Evolutionary conservation across 2,888 invertebrate species (phyloP).

Genomic region (Dryomyza anilis): DNA sequence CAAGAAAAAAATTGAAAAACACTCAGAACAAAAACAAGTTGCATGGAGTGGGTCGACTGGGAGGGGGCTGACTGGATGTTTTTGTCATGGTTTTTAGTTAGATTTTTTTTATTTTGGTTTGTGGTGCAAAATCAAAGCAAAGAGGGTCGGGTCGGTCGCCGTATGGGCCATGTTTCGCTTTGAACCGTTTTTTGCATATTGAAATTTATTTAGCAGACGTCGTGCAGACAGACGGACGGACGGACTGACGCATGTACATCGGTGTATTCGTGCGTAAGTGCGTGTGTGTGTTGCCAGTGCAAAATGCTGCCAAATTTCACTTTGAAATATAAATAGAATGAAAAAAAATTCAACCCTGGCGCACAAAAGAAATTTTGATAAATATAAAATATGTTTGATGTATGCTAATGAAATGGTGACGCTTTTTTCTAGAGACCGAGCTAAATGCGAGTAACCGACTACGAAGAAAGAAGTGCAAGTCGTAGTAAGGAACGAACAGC

Average conservation of each 20-base stretch:
- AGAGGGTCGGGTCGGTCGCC: neutral
- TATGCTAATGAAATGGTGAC: neutral
- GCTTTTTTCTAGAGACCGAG: neutral
- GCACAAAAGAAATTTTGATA: too few relatives aligned
- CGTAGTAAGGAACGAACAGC: too few relatives aligned
- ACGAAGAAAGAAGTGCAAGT: too few relatives aligned
- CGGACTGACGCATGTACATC: neutral
- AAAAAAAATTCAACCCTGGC: neutral
- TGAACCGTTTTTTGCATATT: slow-evolving; percentile 9
- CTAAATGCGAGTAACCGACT: neutral
- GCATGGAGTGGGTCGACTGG: neutral
- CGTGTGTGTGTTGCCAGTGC: slow-evolving; percentile 5
- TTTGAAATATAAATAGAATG: slow-evolving; percentile 3
- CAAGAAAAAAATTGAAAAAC: slow-evolving; percentile 4
- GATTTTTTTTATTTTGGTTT: neutral
- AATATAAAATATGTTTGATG: neutral
- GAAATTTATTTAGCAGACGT: slow-evolving; percentile 10
- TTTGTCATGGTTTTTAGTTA: slow-evolving; percentile 10
- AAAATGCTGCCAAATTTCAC: slow-evolving; percentile 11
- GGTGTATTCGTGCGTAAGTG: neutral
- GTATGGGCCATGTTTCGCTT: neutral
- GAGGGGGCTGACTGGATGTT: neutral
- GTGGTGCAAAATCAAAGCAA: neutral
- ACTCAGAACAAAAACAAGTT: slow-evolving; percentile 5
- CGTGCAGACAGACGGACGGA: slow-evolving; percentile 6